phyloP scores from a whole-genome alignment of 2,797 vertebrate species.

The Etheostoma perlongum region DNA sequence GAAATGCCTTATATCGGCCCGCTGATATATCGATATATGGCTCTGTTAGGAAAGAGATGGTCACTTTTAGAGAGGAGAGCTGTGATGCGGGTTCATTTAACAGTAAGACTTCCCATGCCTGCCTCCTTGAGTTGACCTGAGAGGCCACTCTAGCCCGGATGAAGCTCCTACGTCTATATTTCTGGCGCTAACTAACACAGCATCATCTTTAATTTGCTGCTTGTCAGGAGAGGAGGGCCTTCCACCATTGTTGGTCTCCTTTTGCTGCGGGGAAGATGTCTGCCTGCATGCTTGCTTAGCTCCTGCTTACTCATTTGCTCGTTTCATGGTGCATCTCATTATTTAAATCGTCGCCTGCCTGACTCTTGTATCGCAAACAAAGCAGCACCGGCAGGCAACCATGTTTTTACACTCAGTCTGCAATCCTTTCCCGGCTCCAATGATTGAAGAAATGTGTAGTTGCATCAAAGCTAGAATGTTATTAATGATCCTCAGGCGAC shows the following conservation, averaged over 20 bases:
- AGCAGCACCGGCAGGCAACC: conserved; percentile 50
- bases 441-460: conserved; percentile 10
- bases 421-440: background rate
- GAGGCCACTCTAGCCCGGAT: conserved; percentile 20
- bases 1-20: no score
- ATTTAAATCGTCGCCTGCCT: conserved; percentile 51
- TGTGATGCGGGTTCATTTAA: conserved; percentile 37
- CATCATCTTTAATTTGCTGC: conserved; percentile 58
- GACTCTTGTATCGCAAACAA: conserved; percentile 36
- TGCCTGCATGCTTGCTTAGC: conserved; percentile 38
- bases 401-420: conserved; percentile 25
- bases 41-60: background rate
- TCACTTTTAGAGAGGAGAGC: conserved; percentile 5
- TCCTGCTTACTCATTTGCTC: conserved; percentile 52
- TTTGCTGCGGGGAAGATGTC: conserved; percentile 55
- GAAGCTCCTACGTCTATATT: background rate
- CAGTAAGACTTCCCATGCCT: conserved; percentile 5
- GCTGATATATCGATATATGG: background rate
- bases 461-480: conserved; percentile 33
- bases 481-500: conserved; percentile 22
- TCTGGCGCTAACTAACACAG: conserved; percentile 62
- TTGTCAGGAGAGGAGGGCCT: conserved; percentile 35
- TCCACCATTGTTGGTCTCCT: conserved; percentile 9
- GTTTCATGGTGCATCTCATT: conserved; percentile 49
- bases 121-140: background rate